Conservation (phyloP, 2,888 invertebrate species). For the Laothoe populi region DNA sequence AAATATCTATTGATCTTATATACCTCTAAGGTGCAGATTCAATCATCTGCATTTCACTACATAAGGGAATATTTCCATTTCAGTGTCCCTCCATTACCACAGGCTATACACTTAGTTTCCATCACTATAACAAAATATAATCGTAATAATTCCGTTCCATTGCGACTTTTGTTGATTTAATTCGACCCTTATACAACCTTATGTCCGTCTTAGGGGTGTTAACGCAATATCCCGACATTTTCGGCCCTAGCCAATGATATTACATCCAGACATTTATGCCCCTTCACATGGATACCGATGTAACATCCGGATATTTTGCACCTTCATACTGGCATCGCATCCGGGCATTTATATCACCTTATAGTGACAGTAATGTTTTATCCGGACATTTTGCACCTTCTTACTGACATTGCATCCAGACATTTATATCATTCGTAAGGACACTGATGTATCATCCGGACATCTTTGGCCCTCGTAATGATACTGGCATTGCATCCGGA, state of each 20-base stretch:
- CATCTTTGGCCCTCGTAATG: background rate
- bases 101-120: constrained; percentile 1
- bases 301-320: background rate
- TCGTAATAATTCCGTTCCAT: constrained; percentile 10
- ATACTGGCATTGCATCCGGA: background rate
- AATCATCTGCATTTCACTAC: background rate
- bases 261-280: background rate
- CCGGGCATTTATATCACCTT: background rate
- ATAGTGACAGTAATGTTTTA: background rate
- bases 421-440: background rate
- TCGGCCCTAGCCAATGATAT: background rate
- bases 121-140: constrained; percentile 25
- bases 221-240: background rate
- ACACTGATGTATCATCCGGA: background rate
- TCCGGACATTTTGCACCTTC: background rate
- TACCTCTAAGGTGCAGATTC: too few relatives aligned
- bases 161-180: constrained; percentile 11
- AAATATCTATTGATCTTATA: too few relatives aligned
- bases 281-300: background rate
- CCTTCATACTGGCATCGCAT: too few relatives aligned
- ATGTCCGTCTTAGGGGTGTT: too few relatives aligned
- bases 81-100: background rate
- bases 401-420: too few relatives aligned
- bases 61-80: background rate
- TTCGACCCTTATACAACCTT: background rate